Conservation (phyloP, 2,113 vertebrate species). For the Cyprinodon variegatus region DNA sequence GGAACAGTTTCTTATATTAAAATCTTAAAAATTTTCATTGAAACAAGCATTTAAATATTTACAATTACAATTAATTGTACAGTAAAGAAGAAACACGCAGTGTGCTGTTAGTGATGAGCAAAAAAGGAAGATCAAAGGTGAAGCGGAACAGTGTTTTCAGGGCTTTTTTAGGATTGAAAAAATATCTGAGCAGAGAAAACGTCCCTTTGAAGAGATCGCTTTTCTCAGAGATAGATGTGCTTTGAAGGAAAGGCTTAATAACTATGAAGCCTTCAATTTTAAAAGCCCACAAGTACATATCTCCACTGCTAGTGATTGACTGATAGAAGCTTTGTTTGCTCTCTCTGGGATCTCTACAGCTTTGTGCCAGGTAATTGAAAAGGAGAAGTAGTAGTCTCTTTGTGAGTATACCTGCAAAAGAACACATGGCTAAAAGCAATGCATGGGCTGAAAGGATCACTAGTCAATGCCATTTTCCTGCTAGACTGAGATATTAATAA, state of each 20-base stretch:
- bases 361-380: conserved; percentile 59
- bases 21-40: neutral
- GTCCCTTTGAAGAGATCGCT: conserved; percentile 38
- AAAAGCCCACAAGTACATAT: conserved; percentile 49
- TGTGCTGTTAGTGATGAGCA: conserved; percentile 16
- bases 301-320: conserved; percentile 51
- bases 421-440: conserved; percentile 28
- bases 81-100: neutral
- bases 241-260: conserved; percentile 52
- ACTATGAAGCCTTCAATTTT: conserved; percentile 44
- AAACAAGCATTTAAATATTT: neutral
- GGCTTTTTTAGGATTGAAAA: conserved; percentile 29
- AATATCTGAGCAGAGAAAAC: conserved; percentile 32
- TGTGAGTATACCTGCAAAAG: conserved; percentile 35
- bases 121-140: conserved; percentile 7
- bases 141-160: conserved; percentile 14
- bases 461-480: conserved; percentile 13
- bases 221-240: conserved; percentile 27
- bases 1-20: neutral
- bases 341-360: conserved; percentile 46
- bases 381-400: conserved; percentile 35
- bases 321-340: conserved; percentile 64
- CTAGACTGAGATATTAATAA: conserved; percentile 19
- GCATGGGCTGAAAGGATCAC: conserved; percentile 20
- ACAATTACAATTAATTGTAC: neutral